phyloP scores from a whole-genome alignment of 2,113 vertebrate species.

The Salvelinus sp. region DNA sequence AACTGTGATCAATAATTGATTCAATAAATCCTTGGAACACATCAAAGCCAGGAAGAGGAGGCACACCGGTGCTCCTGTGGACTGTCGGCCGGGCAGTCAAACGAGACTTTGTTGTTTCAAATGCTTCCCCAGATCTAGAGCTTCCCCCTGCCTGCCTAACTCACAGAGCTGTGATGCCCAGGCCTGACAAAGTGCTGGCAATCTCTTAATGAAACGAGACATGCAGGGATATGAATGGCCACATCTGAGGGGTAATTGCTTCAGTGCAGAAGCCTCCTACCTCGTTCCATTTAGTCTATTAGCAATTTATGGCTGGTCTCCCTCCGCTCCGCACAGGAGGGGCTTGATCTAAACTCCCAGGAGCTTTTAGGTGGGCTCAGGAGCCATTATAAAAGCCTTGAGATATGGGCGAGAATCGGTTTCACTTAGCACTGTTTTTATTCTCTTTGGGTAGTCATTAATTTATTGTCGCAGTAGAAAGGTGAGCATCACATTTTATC shows the following conservation, averaged over 20 bases:
- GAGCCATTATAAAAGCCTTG: constrained; percentile 61
- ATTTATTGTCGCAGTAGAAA: constrained; percentile 61
- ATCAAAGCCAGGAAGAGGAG: constrained; percentile 98
- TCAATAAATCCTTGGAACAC: constrained; percentile 83
- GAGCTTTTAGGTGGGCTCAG: constrained; percentile 67
- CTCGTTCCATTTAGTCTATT: constrained; percentile 89
- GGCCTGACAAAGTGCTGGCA: constrained; percentile 55
- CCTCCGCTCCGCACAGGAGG: constrained; percentile 74
- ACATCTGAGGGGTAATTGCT: constrained; percentile 77
- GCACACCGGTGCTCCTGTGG: constrained; percentile 79
- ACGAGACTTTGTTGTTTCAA: constrained; percentile 98
- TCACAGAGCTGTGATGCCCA: constrained; percentile 41
- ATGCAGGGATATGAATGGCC: constrained; percentile 75
- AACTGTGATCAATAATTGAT: constrained; percentile 99
- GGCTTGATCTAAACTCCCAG: constrained; percentile 77
- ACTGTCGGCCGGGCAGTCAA: constrained; percentile 84
- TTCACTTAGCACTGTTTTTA: constrained; percentile 62
- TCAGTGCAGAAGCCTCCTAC: constrained; percentile 78
- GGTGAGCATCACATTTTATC: constrained; percentile 54
- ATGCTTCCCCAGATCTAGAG: constrained; percentile 79
- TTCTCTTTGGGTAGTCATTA: constrained; percentile 60
- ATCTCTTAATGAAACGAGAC: constrained; percentile 76
- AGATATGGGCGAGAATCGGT: constrained; percentile 48
- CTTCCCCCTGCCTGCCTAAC: constrained; percentile 67
- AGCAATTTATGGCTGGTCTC: constrained; percentile 95